Evolutionary conservation across 2,888 invertebrate genomes (phyloP), one percentile per base, ranked within the genome.

Genomic region (Cheilosia variabilis): DNA sequence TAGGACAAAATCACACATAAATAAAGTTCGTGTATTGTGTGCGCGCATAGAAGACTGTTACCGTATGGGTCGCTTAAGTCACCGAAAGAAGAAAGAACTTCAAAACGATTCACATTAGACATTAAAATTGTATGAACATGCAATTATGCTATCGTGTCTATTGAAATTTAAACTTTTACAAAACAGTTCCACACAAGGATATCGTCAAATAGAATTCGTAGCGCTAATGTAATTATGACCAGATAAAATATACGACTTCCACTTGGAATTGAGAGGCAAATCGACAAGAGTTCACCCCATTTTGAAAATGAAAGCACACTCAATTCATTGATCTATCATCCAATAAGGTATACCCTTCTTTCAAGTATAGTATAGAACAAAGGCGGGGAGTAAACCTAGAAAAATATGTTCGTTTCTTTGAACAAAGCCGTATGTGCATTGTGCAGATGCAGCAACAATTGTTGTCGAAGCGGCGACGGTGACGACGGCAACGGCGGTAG

Each of bases 381-480:
- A 4, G 52, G 19, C 10, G 17, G 4, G 19, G 10, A 17, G 1
- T 19, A n/a, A 4, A 47, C 37, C 4, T 13, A 10, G 50, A 52
- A 15, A 52, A 52, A 15, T 37, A 10, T 1, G 13, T 43, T 43
- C 2, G 7, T 55, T 68, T 41, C 69, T 47, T 37, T 58, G 9
- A 69, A 37, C 55, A 69, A 55, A 69, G 15, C 45, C 57, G 6
- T 71, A 24, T 17, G 19, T 55, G 55, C 47, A 50, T 22, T 17
- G 19, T 55, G 55, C 47, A 50, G 43, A 69, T 57, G 34, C 31
- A 55, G 68, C 57, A 71, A 71, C 71, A 71, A 71, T 50, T 37
- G 45, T 45, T 55, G 22, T 66, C 7, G 66, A 66, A 52, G 4
- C 13, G 24, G 5, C 65, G 10, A 22, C n/a, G 31, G 27, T 19